Percentiles rank a stretch among this genome's conserved stretches.
These are phyloP conservation scores for Geotrupes spiniger DNA, from an alignment of 2,888 invertebrate genomes.

Conservation along the genomic window DNA sequence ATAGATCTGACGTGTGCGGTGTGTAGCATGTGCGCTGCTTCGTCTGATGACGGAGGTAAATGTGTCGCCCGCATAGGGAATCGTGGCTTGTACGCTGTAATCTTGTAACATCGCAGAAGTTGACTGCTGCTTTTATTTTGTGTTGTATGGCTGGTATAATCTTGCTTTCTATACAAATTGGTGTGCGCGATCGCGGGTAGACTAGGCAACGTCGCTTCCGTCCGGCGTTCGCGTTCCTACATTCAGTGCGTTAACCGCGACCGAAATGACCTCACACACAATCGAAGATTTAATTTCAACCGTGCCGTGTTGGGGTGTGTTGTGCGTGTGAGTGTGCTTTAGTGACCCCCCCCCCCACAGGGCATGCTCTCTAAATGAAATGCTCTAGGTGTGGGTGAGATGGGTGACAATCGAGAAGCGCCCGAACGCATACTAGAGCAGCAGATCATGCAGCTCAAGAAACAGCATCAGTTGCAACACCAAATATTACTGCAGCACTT, in stretches of 20 bases:
- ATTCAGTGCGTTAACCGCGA: conserved; percentile 36
- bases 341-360: conserved; percentile 28
- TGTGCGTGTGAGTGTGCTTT: conserved; percentile 35
- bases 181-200: neutral
- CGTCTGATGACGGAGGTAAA: too few species aligned
- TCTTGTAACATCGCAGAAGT: too few species aligned
- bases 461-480: conserved; percentile 90
- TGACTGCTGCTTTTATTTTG: too few species aligned
- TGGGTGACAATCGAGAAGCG: conserved; percentile 38
- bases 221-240: conserved; percentile 31
- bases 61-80: too few species aligned
- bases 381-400: conserved; percentile 25
- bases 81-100: too few species aligned
- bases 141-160: too few species aligned
- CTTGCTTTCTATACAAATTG: neutral
- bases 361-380: conserved; percentile 35
- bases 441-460: conserved; percentile 75
- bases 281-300: conserved; percentile 46
- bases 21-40: too few species aligned
- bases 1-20: too few species aligned
- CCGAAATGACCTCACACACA: conserved; percentile 50
- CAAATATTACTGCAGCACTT: conserved; percentile 88
- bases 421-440: conserved; percentile 51
- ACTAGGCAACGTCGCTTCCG: conserved; percentile 41
- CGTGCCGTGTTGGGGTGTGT: conserved; percentile 36